Evolutionary conservation across 2,113 vertebrate genomes (phyloP), one percentile per base, ranked within the genome.

Genomic region (Hassar affinis): DNA sequence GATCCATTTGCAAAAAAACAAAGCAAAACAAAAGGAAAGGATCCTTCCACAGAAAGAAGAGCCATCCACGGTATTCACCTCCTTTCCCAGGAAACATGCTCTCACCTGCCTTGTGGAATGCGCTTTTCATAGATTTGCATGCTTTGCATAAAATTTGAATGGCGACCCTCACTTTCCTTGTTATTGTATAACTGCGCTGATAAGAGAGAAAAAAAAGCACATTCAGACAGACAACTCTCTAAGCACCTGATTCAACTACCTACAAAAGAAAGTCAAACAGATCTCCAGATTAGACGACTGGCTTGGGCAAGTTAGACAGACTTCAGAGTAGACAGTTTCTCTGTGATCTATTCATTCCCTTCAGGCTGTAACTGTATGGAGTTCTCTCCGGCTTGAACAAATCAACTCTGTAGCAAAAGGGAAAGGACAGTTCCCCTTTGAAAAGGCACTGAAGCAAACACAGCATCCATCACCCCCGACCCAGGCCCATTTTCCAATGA

Each of bases 71-170:
- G 30, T 11, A 14, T 42, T 38, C 57, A 61, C 35, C 49, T 45
- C 57, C 42, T 49, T 56, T 11, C 25, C 61, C 38, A 0, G 74
- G 17, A 51, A 83, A 85, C 84, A 71, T 85, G 79, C 77, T 78
- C 47, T 49, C 38, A 47, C 57, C 38, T 22, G 25, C 64, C 68
- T 68, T 11, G 25, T 33, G 74, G 76, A 71, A 78, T 82, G 14
- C 17, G 11, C 87, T 93, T 93, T 93, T 66, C 87, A 80, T 91
- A 87, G 4, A 86, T 91, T 92, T 92, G 84, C 89, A 90, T 91
- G 47, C 84, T 93, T 93, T 94, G 86, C 88, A 92, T 92, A 84
- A 15, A 51, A 90, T 93, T 93, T 94, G 92, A 89, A 93, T 93
- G 45, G 20, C n/a, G 69, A 82, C 74, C 79, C 30, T 35, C 9